A percentile compares a stretch with the other conserved stretches of the same genome.
phyloP scores from a whole-genome alignment of 2,888 invertebrate genomes.

The Campopleginae sp. region DNA sequence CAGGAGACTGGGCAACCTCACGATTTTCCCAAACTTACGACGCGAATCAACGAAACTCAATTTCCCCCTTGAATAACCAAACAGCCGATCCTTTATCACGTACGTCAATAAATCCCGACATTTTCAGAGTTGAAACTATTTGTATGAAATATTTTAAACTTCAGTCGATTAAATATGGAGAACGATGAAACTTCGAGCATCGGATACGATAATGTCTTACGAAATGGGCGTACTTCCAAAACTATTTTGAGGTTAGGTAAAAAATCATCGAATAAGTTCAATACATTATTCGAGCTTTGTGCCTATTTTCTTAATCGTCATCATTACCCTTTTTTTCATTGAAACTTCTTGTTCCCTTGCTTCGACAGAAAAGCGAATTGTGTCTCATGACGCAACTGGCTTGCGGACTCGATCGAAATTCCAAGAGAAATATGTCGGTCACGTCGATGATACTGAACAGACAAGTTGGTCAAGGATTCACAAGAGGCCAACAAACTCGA shows the following conservation, averaged over 20 bases:
- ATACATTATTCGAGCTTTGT: not conserved
- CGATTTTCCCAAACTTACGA: too few species aligned
- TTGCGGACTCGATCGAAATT: slow-evolving; percentile 80
- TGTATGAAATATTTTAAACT: too few species aligned
- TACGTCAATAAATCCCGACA: not conserved
- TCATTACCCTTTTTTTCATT: not conserved
- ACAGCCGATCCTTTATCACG: not conserved
- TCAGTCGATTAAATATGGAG: not conserved
- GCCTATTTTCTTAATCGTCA: not conserved
- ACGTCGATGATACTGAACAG: slow-evolving; percentile 84
- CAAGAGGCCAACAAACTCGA: slow-evolving; percentile 85
- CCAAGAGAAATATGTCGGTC: slow-evolving; percentile 78
- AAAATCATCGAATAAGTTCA: not conserved
- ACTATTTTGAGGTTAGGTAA: not conserved
- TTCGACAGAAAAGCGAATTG: slow-evolving; percentile 85
- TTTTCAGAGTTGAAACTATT: not conserved
- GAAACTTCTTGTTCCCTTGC: not conserved
- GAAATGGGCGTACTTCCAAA: not conserved
- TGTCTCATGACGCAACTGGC: slow-evolving; percentile 84
- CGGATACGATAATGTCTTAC: not conserved
- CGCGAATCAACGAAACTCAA: too few species aligned
- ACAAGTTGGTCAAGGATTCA: slow-evolving; percentile 81
- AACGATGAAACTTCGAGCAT: too few species aligned
- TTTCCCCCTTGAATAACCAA: not conserved
- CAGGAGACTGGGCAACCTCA: too few species aligned